Evolutionary conservation across 2,888 invertebrate species (phyloP).

Genomic region (Himalopsyche tibetana): DNA sequence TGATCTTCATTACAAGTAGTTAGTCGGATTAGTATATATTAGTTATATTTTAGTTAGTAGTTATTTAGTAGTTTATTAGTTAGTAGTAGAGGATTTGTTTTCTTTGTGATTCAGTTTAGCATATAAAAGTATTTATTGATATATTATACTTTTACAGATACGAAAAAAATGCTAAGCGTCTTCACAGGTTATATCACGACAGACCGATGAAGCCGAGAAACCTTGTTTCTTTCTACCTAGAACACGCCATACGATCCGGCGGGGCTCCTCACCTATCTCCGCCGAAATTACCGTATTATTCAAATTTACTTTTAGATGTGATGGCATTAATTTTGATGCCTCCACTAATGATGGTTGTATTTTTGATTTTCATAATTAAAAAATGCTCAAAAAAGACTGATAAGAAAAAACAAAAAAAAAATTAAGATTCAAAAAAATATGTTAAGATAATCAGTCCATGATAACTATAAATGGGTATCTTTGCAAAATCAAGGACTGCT

Average conservation of each 20-base stretch:
- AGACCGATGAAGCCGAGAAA: slow-evolving; percentile 54
- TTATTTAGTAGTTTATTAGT: too few species aligned
- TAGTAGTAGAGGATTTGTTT: too few species aligned
- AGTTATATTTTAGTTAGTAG: too few species aligned
- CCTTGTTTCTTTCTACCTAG: slow-evolving; percentile 47
- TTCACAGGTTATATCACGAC: slow-evolving; percentile 49
- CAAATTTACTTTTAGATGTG: slow-evolving; percentile 50
- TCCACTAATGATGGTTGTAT: background rate
- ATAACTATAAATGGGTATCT: too few species aligned
- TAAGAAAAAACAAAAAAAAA: background rate
- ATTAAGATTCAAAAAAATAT: too few species aligned
- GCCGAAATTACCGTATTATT: background rate
- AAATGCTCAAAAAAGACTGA: slow-evolving; percentile 24
- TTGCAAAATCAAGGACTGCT: too few species aligned
- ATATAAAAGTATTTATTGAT: too few species aligned
- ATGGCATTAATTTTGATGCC: slow-evolving; percentile 45
- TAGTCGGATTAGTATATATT: too few species aligned
- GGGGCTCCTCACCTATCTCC: slow-evolving; percentile 49
- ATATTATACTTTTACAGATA: slow-evolving; percentile 47
- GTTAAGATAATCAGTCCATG: too few species aligned
- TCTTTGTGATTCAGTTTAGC: too few species aligned
- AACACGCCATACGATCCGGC: slow-evolving; percentile 54
- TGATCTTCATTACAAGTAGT: too few species aligned
- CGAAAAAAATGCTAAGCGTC: slow-evolving; percentile 41
- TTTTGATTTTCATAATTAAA: background rate